Base-by-base conservation (phyloP, 2,888 invertebrate species). In the Andrena minutula region DNA sequence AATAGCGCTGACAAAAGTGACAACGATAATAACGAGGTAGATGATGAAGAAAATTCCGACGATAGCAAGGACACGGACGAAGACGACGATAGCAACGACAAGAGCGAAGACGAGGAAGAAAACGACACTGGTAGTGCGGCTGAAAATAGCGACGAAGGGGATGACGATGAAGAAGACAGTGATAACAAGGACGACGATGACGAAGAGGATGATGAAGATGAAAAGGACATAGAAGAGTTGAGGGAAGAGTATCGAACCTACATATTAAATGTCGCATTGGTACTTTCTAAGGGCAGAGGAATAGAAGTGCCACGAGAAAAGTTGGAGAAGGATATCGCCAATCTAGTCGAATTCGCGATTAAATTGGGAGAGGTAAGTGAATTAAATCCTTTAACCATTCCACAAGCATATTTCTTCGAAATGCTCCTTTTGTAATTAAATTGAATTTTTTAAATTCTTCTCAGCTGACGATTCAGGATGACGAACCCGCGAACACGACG, bases 311-410 rank as follows among this genome's bases (percentile, higher is more conserved):
- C 87, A 0, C 23, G 73, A 0, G 71, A 88, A 10, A 82, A 63
- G 5, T n/a, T 91, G 8, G 7, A 58, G 1, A 72, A 88, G 30
- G 89, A 89, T 63, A 56, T 89, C 10, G 26, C 83, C 7, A 84
- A 89, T 35, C 69, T 91, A 10, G 32, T 91, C 6, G 63, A 87
- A 7, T 91, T 91, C 32, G 72, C 86, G 20, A 70, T 72, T 6
- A 71, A 79, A 58, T 0, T 87, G 26, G 20, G 2, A 10, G n/a
- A 64, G 4, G 87, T 88, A 35, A 72, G 28, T 28, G n/a, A 65
- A 61, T 49, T 0, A n/a, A 20, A 3, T 7, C 32, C 16, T 12
- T n/a, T 5, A 28, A n/a, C 7, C 61, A 10, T 20, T 7, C 28
- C n/a, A 3, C 10, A 16, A 12, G n/a, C 10, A 10, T n/a, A 12